Evolutionary conservation across 1,140 invertebrate species (phyloP).

Genomic region (Globodera ellingtonae): DNA sequence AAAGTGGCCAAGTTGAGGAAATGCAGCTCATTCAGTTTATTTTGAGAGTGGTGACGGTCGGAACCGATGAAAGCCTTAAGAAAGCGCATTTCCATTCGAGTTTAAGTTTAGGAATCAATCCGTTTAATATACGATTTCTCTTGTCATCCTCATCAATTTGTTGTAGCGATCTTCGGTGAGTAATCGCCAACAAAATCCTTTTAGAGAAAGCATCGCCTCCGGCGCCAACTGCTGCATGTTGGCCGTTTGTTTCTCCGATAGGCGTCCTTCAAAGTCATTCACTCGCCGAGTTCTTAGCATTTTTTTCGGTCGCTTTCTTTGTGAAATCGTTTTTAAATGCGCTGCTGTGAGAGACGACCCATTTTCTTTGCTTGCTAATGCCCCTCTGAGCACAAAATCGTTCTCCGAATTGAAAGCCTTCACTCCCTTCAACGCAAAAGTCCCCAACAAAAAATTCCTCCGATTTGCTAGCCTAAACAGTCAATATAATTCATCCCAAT

Average conservation of each 20-base stretch:
- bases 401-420: conserved; percentile 36
- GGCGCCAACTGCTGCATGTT: conserved; percentile 21
- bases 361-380: conserved; percentile 5
- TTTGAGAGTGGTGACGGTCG: conserved; percentile 19
- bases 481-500: too few species aligned
- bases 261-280: conserved; percentile 24
- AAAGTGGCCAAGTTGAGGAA: conserved; percentile 34
- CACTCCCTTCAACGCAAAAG: conserved; percentile 77
- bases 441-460: conserved; percentile 86
- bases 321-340: conserved; percentile 14
- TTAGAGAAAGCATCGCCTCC: conserved; percentile 10
- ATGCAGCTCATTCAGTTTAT: conserved; percentile 41
- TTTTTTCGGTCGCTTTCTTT: conserved; percentile 19
- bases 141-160: conserved; percentile 39
- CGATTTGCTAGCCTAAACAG: conserved; percentile 3
- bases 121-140: conserved; percentile 23
- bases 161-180: conserved; percentile 34
- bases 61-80: conserved; percentile 33
- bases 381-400: conserved; percentile 27
- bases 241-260: conserved; percentile 12
- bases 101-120: background rate
- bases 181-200: conserved; percentile 37
- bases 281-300: conserved; percentile 9
- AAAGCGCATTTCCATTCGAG: background rate
- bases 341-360: conserved; percentile 15